These are phyloP conservation scores for Corvus hawaiiensis DNA, from an alignment of 2,113 vertebrate genomes.

Conservation along the genomic window DNA sequence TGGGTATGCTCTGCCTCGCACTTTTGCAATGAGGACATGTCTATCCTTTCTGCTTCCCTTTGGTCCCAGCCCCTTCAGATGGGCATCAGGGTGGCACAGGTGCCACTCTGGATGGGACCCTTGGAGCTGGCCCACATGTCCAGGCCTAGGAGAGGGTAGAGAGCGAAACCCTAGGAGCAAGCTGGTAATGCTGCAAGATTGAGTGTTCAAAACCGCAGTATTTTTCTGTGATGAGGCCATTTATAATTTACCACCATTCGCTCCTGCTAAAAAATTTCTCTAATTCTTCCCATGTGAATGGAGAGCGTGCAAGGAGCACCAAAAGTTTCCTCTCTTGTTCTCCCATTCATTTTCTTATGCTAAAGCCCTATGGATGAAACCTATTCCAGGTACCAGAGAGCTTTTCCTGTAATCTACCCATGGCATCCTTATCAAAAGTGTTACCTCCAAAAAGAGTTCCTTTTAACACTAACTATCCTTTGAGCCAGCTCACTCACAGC, in stretches of 20 bases:
- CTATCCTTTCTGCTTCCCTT: neutral
- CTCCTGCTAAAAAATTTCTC: constrained; percentile 12
- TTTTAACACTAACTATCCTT: constrained; percentile 28
- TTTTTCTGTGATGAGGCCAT: neutral
- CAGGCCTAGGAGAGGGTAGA: neutral
- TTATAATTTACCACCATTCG: neutral
- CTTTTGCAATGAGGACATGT: neutral
- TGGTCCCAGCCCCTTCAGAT: neutral
- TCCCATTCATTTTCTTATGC: neutral
- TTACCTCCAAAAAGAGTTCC: constrained; percentile 34
- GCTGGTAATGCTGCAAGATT: neutral
- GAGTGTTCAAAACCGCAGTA: neutral
- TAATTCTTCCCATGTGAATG: constrained; percentile 31
- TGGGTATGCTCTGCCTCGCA: accelerated
- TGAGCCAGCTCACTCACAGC: neutral
- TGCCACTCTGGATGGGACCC: neutral
- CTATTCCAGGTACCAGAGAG: neutral
- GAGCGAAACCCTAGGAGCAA: neutral
- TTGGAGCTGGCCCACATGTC: neutral
- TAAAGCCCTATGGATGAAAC: neutral
- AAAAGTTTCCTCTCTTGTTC: neutral
- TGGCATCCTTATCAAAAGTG: constrained; percentile 20
- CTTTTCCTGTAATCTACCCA: constrained; percentile 37
- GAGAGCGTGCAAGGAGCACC: neutral
- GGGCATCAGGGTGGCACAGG: neutral